A percentile compares a stretch with the other conserved stretches of the same genome.
These are phyloP conservation scores for Pecten maximus DNA, from an alignment of 2,888 invertebrate species.

Conservation along the genomic window DNA sequence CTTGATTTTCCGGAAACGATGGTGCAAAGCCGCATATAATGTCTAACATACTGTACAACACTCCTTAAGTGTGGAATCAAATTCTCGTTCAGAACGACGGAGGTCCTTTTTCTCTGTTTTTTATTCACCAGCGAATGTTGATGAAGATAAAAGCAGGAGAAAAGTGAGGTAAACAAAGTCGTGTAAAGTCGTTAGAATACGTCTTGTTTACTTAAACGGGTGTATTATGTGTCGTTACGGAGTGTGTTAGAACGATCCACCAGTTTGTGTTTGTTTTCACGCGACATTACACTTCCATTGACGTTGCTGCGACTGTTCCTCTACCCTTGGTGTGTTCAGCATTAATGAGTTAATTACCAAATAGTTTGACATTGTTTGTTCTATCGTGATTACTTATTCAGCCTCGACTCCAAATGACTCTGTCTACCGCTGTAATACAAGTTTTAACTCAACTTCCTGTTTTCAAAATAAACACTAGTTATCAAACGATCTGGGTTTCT, in stretches of 20 bases:
- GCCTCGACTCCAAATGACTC: not conserved
- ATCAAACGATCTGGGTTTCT: not conserved
- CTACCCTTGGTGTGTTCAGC: not conserved
- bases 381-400: not conserved
- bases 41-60: not conserved
- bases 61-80: not conserved
- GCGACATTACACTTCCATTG: not conserved
- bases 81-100: not conserved
- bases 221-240: slow-evolving; percentile 10
- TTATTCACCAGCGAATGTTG: not conserved
- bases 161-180: not conserved
- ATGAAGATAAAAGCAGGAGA: slow-evolving; percentile 32
- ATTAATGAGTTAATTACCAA: slow-evolving; percentile 26
- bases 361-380: slow-evolving; percentile 25
- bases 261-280: not conserved
- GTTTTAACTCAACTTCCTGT: not conserved
- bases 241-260: not conserved
- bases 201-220: not conserved
- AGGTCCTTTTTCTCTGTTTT: not conserved
- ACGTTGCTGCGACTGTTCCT: not conserved
- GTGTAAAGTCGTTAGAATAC: not conserved
- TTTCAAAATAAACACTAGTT: not conserved
- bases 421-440: not conserved
- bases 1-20: not conserved
- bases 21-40: not conserved